These are phyloP conservation scores for Amphiprion percula DNA, from an alignment of 2,113 vertebrate genomes.

Conservation along the genomic window DNA sequence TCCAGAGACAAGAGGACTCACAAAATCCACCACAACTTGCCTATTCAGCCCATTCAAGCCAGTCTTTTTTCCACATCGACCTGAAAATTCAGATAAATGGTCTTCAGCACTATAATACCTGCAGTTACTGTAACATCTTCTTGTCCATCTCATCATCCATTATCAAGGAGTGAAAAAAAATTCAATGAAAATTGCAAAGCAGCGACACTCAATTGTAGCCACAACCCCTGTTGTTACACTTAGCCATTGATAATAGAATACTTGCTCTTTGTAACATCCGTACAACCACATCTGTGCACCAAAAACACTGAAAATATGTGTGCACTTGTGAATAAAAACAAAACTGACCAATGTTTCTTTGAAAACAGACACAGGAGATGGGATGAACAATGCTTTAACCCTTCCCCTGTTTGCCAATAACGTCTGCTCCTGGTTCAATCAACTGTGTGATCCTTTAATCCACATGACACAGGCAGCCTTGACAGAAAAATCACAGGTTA, in stretches of 20 bases:
- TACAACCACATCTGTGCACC: constrained; percentile 1
- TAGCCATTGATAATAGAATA: too few relatives aligned
- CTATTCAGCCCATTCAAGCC: too few relatives aligned
- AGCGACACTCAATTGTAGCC: not conserved
- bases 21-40: too few relatives aligned
- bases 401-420: constrained; percentile 52
- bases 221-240: too few relatives aligned
- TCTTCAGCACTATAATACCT: too few relatives aligned
- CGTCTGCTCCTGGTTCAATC: constrained; percentile 7
- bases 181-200: not conserved
- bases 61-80: too few relatives aligned
- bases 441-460: constrained; percentile 6
- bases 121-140: not conserved
- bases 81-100: too few relatives aligned
- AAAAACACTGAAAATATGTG: not conserved
- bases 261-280: too few relatives aligned
- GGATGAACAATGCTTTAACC: constrained; percentile 59
- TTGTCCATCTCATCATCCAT: not conserved
- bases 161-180: not conserved
- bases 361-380: constrained; percentile 41
- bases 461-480: not conserved
- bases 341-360: not conserved
- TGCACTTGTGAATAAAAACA: constrained; percentile 1
- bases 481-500: not conserved
- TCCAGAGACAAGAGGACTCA: too few relatives aligned